Percentiles rank a stretch among this genome's conserved stretches.
phyloP scores from a whole-genome alignment of 2,888 invertebrate genomes.

The Ecliptopera silaceata region DNA sequence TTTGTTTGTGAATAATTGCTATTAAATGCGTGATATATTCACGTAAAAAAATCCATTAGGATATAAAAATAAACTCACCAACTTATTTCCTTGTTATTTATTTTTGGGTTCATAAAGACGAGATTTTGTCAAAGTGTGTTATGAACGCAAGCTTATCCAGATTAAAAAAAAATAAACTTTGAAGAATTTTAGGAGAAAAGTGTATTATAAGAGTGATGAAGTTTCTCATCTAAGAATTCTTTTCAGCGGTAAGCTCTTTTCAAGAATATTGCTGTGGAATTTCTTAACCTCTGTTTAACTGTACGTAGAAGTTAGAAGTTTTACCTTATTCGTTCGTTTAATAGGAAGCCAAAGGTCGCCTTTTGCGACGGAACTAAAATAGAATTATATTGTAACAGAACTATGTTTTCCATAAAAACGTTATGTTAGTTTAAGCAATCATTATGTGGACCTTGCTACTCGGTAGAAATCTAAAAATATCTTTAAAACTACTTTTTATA shows the following conservation, averaged over 20 bases:
- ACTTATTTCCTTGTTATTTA: background rate
- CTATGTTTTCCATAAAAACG: no score
- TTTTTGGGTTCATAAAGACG: background rate
- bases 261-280: background rate
- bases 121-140: background rate
- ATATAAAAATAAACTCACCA: no score
- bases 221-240: conserved; percentile 9
- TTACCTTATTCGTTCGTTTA: background rate
- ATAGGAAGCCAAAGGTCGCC: background rate
- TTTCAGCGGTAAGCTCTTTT: conserved; percentile 8
- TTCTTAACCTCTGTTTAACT: conserved; percentile 1
- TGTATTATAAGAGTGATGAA: conserved; percentile 8
- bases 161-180: conserved; percentile 1
- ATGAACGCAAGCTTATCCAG: conserved; percentile 1
- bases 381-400: background rate
- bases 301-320: background rate
- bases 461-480: no score
- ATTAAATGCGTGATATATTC: no score
- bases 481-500: no score
- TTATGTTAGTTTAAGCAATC: no score
- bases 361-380: background rate
- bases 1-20: no score
- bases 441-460: no score
- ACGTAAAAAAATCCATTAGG: no score
- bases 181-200: conserved; percentile 4